Evolutionary conservation across 2,113 vertebrate genomes (phyloP).

Genomic region (Gavialis gangeticus): DNA sequence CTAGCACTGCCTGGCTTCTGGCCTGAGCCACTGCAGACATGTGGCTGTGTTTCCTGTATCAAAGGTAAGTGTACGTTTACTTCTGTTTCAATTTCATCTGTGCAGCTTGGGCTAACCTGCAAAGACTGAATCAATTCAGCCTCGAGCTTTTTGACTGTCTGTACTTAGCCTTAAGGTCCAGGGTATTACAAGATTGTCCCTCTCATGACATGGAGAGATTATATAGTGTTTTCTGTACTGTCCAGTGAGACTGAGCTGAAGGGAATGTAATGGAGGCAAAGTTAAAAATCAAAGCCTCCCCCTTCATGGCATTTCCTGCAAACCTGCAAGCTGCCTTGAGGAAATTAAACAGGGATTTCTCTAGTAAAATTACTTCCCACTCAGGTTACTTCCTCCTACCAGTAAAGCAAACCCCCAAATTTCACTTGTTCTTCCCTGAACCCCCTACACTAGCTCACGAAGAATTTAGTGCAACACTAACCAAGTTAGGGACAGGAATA

Average conservation of each 20-base stretch:
- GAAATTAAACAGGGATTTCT: background rate
- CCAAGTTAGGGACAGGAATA: background rate
- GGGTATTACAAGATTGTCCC: background rate
- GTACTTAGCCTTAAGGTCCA: background rate
- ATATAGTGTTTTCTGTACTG: too few relatives aligned
- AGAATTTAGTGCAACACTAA: background rate
- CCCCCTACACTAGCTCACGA: background rate
- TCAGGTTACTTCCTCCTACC: background rate
- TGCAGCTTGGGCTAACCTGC: too few relatives aligned
- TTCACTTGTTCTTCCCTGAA: accelerated
- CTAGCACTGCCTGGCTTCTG: too few relatives aligned
- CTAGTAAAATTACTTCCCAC: background rate
- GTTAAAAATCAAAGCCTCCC: background rate
- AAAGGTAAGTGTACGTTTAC: too few relatives aligned
- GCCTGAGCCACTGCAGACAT: too few relatives aligned
- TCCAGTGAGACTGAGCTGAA: background rate
- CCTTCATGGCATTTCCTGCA: accelerated
- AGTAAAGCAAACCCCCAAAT: background rate
- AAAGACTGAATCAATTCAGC: too few relatives aligned
- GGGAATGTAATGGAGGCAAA: background rate
- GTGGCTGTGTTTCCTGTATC: too few relatives aligned
- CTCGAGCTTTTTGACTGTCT: too few relatives aligned
- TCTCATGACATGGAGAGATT: background rate
- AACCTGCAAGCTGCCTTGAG: background rate
- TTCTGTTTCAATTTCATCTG: too few relatives aligned